Evolutionary conservation across 1,140 invertebrate genomes (phyloP).

Genomic region (Calliphora vicina): DNA sequence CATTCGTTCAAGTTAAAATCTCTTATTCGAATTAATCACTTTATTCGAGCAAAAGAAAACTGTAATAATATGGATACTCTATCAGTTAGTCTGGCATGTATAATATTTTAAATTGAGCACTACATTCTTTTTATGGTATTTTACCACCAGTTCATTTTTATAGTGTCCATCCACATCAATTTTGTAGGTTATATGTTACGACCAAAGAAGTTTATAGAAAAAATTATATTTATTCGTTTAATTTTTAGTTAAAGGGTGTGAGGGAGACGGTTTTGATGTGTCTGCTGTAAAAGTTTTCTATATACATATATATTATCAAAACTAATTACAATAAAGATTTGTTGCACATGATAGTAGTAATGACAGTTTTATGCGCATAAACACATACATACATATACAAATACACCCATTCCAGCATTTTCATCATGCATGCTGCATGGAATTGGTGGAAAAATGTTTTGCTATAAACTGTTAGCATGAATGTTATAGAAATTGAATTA

Average conservation of each 20-base stretch:
- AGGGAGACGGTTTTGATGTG: neutral
- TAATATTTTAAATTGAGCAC: neutral
- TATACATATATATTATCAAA: neutral
- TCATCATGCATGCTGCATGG: neutral
- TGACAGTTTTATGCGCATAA: neutral
- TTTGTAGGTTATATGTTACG: neutral
- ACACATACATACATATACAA: neutral
- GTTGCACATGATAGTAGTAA: neutral
- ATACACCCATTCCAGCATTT: neutral
- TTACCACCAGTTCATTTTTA: neutral
- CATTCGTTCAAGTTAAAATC: too few species aligned
- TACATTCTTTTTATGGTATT: neutral
- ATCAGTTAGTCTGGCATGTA: neutral
- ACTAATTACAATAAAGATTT: conserved; percentile 10
- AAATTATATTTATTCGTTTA: neutral
- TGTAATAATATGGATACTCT: too few species aligned
- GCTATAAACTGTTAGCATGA: too few species aligned
- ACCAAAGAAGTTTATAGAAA: neutral
- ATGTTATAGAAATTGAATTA: too few species aligned
- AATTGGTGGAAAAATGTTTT: neutral
- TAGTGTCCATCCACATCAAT: neutral
- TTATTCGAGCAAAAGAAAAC: too few species aligned
- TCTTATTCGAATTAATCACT: too few species aligned
- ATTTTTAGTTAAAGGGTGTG: neutral
- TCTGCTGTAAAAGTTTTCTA: neutral